Base-by-base conservation (phyloP, 2,797 vertebrate species). In the Diglossa cyanea region DNA sequence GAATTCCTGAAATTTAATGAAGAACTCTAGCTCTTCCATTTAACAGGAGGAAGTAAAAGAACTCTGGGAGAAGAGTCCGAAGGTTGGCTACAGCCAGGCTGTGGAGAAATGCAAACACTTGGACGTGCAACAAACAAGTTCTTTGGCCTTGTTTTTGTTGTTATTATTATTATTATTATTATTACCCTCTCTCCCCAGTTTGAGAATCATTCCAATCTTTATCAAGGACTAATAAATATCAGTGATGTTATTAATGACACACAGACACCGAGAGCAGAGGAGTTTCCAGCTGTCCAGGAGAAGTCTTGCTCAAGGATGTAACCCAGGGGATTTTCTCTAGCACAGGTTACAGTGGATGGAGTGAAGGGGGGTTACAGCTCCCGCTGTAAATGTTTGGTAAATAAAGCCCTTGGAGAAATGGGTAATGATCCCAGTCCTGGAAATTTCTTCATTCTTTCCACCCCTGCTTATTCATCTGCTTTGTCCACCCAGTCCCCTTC, bases 261-360 rank as follows among this genome's bases (percentile, higher is more conserved):
- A 60, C 57, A 35, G 20, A 19, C 28, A 51, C 12, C 0, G 11
- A 70, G 21, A 86, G 20, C 23, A 81, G 30, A 71, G 26, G 35
- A 28, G 2, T 60, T 80, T 74, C 40, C 37, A 74, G 6, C 8
- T 63, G 40, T 18, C 9, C 6, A 70, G 35, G 42, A 73, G 33
- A 87, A 79, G 2, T 5, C 24, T 82, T 78, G 8, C 35, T 51
- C 21, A 55, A 48, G 26, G 72, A 31, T 39, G 17, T 12, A 67
- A 71, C 5, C 2, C 13, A 11, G 17, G 13, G 3, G 8, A 50
- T 62, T 86, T 74, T 51, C 17, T 68, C 16, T 19, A 44, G 14
- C n/a, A 61, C 1, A 2, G 0, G 0, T 55, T 42, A 13, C 5
- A 45, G 23, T 2, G 13, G 4, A 3, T 15, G 9, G 3, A 45